Evolutionary conservation across 1,140 invertebrate species (phyloP).

Genomic region (Cotesia glomerata): DNA sequence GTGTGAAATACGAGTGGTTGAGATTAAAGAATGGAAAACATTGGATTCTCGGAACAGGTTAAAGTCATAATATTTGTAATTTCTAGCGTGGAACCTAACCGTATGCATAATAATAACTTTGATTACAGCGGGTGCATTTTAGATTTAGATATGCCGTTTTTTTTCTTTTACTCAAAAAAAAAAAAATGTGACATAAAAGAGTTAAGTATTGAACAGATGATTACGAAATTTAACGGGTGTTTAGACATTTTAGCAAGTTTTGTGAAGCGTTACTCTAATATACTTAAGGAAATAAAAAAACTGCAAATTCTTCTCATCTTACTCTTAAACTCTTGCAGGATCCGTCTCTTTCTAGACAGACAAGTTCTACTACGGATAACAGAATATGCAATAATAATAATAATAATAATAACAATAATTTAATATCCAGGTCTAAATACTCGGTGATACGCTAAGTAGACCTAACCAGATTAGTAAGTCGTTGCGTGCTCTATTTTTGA

Average conservation of each 20-base stretch:
- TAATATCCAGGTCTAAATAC: slow-evolving; percentile 62
- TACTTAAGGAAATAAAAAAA: background rate
- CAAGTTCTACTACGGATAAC: too few species aligned
- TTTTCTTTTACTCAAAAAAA: too few species aligned
- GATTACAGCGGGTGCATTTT: too few species aligned
- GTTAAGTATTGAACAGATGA: too few species aligned
- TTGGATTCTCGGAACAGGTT: slow-evolving; percentile 60
- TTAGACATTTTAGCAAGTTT: slow-evolving; percentile 59
- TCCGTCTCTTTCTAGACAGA: background rate
- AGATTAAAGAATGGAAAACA: slow-evolving; percentile 64
- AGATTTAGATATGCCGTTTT: too few species aligned
- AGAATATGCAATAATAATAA: too few species aligned
- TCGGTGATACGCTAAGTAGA: slow-evolving; percentile 61
- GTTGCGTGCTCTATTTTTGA: slow-evolving; percentile 64
- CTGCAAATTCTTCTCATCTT: slow-evolving; percentile 14
- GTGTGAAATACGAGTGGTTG: slow-evolving; percentile 60
- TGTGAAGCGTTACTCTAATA: slow-evolving; percentile 37
- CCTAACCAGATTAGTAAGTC: slow-evolving; percentile 63
- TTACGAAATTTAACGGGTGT: slow-evolving; percentile 16
- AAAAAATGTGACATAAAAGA: too few species aligned
- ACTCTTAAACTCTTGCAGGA: background rate
- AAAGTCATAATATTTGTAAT: slow-evolving; percentile 57
- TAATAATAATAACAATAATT: too few species aligned
- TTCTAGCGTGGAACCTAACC: slow-evolving; percentile 36
- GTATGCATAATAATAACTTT: too few species aligned